These are phyloP conservation scores for Patella caerulea DNA, from an alignment of 2,888 invertebrate genomes.

Conservation along the genomic window DNA sequence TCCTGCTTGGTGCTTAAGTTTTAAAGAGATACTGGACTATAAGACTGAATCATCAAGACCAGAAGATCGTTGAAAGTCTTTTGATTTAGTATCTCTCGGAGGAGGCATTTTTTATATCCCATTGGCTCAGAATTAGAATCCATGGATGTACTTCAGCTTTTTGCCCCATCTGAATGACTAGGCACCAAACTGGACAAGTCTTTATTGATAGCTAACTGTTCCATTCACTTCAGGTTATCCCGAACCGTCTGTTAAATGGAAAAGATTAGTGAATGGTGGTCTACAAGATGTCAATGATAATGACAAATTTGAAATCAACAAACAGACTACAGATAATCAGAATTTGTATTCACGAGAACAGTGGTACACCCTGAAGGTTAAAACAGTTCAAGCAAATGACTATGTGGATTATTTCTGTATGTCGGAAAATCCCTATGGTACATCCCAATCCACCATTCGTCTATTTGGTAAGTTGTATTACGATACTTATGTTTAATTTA, in stretches of 20 bases:
- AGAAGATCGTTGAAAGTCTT: no score
- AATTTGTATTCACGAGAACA: slow-evolving; percentile 55
- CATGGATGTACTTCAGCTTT: no score
- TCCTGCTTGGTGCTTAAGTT: no score
- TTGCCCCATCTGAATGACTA: no score
- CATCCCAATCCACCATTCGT: slow-evolving; percentile 43
- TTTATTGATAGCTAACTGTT: not conserved
- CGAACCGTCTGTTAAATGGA: slow-evolving; percentile 62
- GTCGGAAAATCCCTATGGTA: slow-evolving; percentile 61
- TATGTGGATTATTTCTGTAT: slow-evolving; percentile 63
- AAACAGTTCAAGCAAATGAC: slow-evolving; percentile 65
- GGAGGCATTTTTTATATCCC: no score
- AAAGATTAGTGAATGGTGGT: slow-evolving; percentile 45
- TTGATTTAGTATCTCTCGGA: no score
- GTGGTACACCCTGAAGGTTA: slow-evolving; percentile 68
- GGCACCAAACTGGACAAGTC: no score
- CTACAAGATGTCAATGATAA: slow-evolving; percentile 55
- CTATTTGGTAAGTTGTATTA: slow-evolving; percentile 62
- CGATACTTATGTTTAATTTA: no score
- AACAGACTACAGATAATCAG: slow-evolving; percentile 59
- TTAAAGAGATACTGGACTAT: no score
- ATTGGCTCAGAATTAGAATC: no score
- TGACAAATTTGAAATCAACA: slow-evolving; percentile 64
- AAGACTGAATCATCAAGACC: no score
- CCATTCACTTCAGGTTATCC: slow-evolving; percentile 58